Evolutionary conservation across 2,888 invertebrate genomes (phyloP), one percentile per base, ranked within the genome.

Genomic region (Myathropa florea): DNA sequence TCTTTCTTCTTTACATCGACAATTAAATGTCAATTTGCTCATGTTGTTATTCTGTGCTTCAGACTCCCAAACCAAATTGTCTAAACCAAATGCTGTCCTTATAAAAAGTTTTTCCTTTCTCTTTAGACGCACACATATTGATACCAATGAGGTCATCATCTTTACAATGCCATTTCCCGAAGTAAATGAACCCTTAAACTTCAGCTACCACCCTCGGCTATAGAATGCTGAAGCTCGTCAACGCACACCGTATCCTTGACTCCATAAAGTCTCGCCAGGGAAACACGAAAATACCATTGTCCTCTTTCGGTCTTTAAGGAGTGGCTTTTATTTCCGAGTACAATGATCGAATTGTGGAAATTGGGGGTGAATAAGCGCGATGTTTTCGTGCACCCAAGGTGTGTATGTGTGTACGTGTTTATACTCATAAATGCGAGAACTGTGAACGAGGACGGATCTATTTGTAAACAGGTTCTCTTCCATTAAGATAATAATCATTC

Each of bases 301-400:
- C 61, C 68, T 70, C 36, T 33, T 55, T 57, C 30, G 36, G n/a
- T 46, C 53, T 57, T 53, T 61, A 60, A 68, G 76, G 67, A 61
- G 76, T 60, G 53, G 67, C 18, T 53, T 65, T 12, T 60, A 36
- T 39, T 21, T 64, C n/a, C 10, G 21, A 65, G 57, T 39, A 23
- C 57, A 64, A 65, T 24, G 59, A 59, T 46, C 36, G n/a, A 14
- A 75, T 55, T 64, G 33, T 10, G 12, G 2, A 10, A 28, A 24
- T 12, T 24, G 36, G 39, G 57, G 75, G 59, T 59, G 36, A 28
- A 30, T 46, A 24, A 65, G 26, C 21, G 55, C 18, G 0, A 39
- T 30, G 36, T 21, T 57, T 57, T 39, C 33, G 14, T 64, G 18
- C 26, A 23, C 53, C 39, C n/a, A 18, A 23, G 12, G 36, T 10